Percentiles rank a stretch among this genome's conserved stretches.
phyloP scores from a whole-genome alignment of 2,888 invertebrate genomes.

The Eugnorisma glareosa region DNA sequence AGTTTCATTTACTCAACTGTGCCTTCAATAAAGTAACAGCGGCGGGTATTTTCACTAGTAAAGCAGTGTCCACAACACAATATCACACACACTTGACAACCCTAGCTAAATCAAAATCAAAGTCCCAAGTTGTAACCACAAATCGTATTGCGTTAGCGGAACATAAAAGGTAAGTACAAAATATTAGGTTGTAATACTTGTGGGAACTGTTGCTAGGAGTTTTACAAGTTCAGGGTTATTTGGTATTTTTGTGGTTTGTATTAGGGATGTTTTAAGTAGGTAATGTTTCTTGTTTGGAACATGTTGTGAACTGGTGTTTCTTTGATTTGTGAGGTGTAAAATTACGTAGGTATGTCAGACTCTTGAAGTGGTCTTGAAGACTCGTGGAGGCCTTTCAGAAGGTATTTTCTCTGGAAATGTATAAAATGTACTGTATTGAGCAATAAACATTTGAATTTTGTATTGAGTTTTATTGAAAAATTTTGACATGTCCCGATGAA shows the following conservation, averaged over 20 bases:
- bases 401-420: too few species aligned
- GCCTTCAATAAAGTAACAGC: too few species aligned
- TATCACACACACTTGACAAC: conserved; percentile 11
- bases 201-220: conserved; percentile 27
- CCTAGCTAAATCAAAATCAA: conserved; percentile 55
- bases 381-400: not conserved
- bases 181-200: conserved; percentile 53
- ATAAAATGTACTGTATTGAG: too few species aligned
- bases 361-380: not conserved
- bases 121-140: conserved; percentile 54
- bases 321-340: conserved; percentile 5
- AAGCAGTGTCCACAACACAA: not conserved
- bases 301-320: not conserved
- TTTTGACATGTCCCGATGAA: not conserved
- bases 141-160: conserved; percentile 57
- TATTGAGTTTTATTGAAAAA: not conserved
- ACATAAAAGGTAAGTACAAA: conserved; percentile 57
- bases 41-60: not conserved
- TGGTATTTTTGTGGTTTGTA: conserved; percentile 17
- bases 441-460: too few species aligned
- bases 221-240: conserved; percentile 33
- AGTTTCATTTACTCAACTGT: too few species aligned
- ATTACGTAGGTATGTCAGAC: not conserved
- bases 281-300: not conserved
- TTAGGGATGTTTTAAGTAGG: conserved; percentile 4